phyloP scores from a whole-genome alignment of 2,113 vertebrate genomes.

The Galemys pyrenaicus region DNA sequence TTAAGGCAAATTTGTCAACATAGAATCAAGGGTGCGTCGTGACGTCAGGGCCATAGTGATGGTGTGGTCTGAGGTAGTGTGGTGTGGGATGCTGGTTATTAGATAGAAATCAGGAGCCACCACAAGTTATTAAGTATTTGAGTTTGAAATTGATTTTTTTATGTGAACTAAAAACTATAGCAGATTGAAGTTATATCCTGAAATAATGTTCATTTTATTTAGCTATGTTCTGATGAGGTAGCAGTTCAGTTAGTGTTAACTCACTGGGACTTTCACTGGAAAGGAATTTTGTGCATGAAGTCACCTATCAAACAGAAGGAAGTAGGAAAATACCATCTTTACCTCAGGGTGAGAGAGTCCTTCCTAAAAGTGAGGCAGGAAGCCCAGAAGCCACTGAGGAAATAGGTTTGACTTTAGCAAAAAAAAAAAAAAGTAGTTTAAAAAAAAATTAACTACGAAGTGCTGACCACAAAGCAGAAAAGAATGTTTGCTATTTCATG shows the following conservation, averaged over 20 bases:
- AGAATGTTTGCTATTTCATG: background rate
- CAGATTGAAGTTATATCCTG: background rate
- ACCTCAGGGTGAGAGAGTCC: background rate
- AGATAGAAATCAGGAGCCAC: background rate
- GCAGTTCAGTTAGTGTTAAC: constrained; percentile 1
- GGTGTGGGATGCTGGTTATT: background rate
- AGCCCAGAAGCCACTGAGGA: background rate
- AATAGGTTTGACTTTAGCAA: background rate
- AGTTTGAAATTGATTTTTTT: background rate
- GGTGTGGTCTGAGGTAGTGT: background rate
- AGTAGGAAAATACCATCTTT: background rate
- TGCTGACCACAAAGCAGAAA: background rate
- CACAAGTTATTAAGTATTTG: background rate
- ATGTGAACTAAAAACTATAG: background rate
- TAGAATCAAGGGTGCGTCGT: background rate
- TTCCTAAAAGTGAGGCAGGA: background rate
- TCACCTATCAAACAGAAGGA: background rate
- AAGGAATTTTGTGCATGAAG: constrained; percentile 13
- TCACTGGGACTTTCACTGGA: background rate
- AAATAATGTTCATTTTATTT: background rate
- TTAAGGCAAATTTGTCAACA: background rate
- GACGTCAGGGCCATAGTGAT: background rate
- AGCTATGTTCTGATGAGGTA: background rate
- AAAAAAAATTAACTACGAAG: background rate
- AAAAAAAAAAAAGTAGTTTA: background rate